phyloP scores from a whole-genome alignment of 2,888 invertebrate genomes.

The Stegana nigrithorax region DNA sequence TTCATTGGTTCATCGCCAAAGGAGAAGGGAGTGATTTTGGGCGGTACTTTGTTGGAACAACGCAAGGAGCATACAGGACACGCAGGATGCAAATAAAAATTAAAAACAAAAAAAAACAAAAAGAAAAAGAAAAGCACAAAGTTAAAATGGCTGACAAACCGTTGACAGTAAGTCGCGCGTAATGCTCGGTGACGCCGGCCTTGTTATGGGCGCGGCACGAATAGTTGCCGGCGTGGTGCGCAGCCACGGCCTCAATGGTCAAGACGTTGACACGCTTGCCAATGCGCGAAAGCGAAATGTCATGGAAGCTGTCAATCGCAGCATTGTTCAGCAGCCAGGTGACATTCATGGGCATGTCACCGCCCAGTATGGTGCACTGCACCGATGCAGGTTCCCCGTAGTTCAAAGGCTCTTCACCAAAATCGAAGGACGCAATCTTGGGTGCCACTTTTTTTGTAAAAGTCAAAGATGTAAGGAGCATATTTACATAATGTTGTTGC shows the following conservation, averaged over 20 bases:
- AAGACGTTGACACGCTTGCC: slow-evolving; percentile 76
- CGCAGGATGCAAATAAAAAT: background rate
- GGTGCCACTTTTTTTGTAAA: slow-evolving; percentile 69
- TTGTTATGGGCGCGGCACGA: slow-evolving; percentile 78
- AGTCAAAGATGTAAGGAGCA: background rate
- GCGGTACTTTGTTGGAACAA: slow-evolving; percentile 47
- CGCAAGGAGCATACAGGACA: background rate
- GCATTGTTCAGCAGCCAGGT: slow-evolving; percentile 72
- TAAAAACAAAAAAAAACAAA: slow-evolving; percentile 23
- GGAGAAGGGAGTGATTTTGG: slow-evolving; percentile 77
- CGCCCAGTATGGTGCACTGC: slow-evolving; percentile 74
- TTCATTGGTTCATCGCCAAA: slow-evolving; percentile 81
- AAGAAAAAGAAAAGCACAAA: background rate
- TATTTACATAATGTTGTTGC: background rate
- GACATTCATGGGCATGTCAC: slow-evolving; percentile 76
- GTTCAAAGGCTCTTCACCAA: slow-evolving; percentile 74
- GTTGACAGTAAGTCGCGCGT: slow-evolving; percentile 74
- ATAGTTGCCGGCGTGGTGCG: slow-evolving; percentile 75
- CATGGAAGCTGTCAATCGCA: slow-evolving; percentile 65
- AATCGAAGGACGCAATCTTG: slow-evolving; percentile 72
- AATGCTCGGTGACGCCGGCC: slow-evolving; percentile 73
- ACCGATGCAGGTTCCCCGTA: slow-evolving; percentile 74
- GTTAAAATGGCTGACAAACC: slow-evolving; percentile 61
- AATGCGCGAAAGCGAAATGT: slow-evolving; percentile 72
- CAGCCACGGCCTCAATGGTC: slow-evolving; percentile 72